Evolutionary conservation across 2,797 vertebrate genomes (phyloP).

Genomic region (Bovichtus variegatus): DNA sequence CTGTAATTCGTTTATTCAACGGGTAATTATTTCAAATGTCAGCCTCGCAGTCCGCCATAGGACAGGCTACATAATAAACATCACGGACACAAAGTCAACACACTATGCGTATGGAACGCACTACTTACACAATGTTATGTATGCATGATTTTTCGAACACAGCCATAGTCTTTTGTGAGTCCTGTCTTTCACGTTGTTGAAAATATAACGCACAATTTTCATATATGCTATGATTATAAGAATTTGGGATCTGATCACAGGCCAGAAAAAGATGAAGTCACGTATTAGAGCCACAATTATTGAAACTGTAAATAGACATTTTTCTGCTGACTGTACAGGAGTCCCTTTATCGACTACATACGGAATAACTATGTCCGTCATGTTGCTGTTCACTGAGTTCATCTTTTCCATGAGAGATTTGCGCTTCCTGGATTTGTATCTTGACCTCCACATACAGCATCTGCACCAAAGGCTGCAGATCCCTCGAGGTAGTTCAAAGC

Average conservation of each 20-base stretch:
- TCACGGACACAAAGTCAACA: no score
- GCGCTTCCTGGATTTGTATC: constrained; percentile 9
- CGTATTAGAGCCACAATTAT: no score
- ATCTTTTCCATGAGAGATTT: constrained; percentile 17
- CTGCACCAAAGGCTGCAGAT: constrained; percentile 20
- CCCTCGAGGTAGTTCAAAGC: constrained; percentile 21
- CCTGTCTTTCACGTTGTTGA: neutral
- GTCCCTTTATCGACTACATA: neutral
- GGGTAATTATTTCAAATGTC: no score
- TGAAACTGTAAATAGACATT: no score
- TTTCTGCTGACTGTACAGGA: no score
- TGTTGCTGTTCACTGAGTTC: neutral
- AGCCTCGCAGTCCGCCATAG: no score
- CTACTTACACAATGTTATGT: no score
- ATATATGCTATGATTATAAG: neutral
- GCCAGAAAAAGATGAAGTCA: neutral
- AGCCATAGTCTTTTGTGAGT: neutral
- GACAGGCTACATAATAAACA: no score
- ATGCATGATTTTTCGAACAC: no score
- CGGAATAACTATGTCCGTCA: neutral
- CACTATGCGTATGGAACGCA: no score
- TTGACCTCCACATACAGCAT: constrained; percentile 29
- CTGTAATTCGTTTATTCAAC: no score
- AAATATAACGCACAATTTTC: neutral
- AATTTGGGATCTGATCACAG: neutral